A percentile compares a stretch with the other conserved stretches of the same genome.
Evolutionary conservation across 2,888 invertebrate species (phyloP).

Genomic region (Andrena hattorfiana): DNA sequence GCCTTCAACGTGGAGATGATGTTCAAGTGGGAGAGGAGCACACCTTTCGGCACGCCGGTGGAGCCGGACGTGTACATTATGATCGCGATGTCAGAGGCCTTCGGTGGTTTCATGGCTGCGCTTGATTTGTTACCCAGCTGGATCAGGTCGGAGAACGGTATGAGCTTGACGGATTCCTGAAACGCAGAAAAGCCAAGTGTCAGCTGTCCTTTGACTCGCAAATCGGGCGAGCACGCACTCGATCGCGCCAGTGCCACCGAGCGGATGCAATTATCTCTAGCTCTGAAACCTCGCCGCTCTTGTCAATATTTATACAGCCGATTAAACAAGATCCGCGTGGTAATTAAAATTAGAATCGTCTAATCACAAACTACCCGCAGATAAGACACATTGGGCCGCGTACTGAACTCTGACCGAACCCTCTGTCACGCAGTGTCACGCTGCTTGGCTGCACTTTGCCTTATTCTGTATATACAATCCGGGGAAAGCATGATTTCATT

Average conservation of each 20-base stretch:
- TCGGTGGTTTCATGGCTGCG: conserved; percentile 86
- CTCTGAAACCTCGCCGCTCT: too few species aligned
- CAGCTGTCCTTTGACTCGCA: too few species aligned
- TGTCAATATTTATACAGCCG: too few species aligned
- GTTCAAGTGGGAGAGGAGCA: conserved; percentile 93
- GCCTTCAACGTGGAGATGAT: conserved; percentile 92
- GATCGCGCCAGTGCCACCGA: too few species aligned
- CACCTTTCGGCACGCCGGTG: conserved; percentile 97
- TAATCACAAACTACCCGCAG: neutral
- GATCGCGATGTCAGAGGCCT: conserved; percentile 93
- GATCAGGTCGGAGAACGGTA: conserved; percentile 91
- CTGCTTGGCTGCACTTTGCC: too few species aligned
- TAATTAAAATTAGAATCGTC: neutral
- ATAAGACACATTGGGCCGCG: neutral
- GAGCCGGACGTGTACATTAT: conserved; percentile 99
- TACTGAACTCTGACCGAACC: too few species aligned
- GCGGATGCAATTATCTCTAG: too few species aligned
- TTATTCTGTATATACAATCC: too few species aligned
- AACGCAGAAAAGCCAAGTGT: neutral
- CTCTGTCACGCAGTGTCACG: too few species aligned
- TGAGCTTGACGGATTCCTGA: conserved; percentile 88
- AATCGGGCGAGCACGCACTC: too few species aligned
- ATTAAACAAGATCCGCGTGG: neutral
- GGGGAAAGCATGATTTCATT: too few species aligned
- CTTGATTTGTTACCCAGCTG: conserved; percentile 85